Conservation (phyloP, 2,888 invertebrate genomes). For the Spodoptera picta region DNA sequence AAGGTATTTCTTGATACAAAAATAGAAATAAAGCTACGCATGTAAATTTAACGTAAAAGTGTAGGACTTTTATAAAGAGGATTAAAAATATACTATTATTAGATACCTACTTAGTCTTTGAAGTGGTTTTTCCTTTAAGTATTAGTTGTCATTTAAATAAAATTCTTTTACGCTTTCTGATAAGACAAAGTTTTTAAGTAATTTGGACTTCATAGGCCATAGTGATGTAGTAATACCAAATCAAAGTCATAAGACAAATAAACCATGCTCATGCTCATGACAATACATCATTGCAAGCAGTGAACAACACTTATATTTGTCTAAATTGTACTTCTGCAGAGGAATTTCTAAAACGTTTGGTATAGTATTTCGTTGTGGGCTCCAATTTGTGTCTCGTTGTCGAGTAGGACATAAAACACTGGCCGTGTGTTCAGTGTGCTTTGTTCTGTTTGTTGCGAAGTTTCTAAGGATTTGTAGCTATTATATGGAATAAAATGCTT, state of each 20-base stretch:
- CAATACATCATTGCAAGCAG: constrained; percentile 1
- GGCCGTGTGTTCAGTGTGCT: constrained; percentile 48
- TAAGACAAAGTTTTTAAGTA: too few species aligned
- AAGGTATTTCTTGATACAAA: too few species aligned
- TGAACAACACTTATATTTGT: constrained; percentile 26
- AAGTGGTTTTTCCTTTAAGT: too few species aligned
- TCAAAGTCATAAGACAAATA: background rate
- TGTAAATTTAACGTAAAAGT: too few species aligned
- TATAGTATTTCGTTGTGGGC: constrained; percentile 48
- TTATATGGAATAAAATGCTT: constrained; percentile 39
- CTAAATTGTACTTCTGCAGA: constrained; percentile 30
- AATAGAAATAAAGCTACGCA: too few species aligned
- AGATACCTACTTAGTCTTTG: too few species aligned
- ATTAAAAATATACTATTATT: too few species aligned
- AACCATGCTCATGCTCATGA: constrained; percentile 10
- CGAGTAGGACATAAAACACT: constrained; percentile 54
- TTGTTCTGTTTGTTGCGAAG: constrained; percentile 45
- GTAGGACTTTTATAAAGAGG: too few species aligned
- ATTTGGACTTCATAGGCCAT: too few species aligned
- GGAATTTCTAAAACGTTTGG: constrained; percentile 45
- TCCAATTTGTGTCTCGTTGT: constrained; percentile 57
- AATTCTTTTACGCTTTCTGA: too few species aligned
- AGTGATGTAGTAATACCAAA: too few species aligned
- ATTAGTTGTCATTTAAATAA: too few species aligned
- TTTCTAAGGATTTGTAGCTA: constrained; percentile 43